Conservation (phyloP, 2,888 invertebrate genomes). For the Byasa hedistus region DNA sequence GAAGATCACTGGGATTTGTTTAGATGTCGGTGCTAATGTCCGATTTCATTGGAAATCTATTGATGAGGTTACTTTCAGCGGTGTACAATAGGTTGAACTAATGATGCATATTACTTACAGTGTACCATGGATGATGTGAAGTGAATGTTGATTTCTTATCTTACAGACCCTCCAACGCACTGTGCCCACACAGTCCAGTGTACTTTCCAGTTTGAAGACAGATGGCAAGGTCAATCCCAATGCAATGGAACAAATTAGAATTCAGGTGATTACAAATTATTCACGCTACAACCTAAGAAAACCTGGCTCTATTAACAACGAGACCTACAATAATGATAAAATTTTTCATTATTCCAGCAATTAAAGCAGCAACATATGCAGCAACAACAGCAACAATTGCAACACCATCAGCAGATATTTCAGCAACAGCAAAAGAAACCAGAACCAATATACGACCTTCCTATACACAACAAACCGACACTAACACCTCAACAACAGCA, state of each 20-base stretch:
- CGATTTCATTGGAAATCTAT: no score
- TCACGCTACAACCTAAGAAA: not conserved
- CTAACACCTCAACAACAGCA: conserved; percentile 49
- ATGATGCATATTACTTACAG: no score
- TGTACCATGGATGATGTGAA: no score
- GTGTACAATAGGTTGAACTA: no score
- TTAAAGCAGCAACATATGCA: conserved; percentile 40
- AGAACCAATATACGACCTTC: conserved; percentile 70
- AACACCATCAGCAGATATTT: conserved; percentile 34
- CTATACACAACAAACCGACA: conserved; percentile 69
- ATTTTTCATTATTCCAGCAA: conserved; percentile 22
- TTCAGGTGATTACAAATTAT: conserved; percentile 47
- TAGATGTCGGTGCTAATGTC: no score
- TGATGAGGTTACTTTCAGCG: no score
- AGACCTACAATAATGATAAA: no score
- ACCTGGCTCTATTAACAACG: no score
- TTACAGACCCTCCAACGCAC: conserved; percentile 53
- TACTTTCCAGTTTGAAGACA: conserved; percentile 49
- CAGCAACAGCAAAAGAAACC: conserved; percentile 58
- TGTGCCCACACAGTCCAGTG: conserved; percentile 46
- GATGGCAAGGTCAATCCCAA: conserved; percentile 66
- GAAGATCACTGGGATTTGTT: no score
- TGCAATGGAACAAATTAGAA: conserved; percentile 66
- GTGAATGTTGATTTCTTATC: no score
- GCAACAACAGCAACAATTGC: conserved; percentile 42